Evolutionary conservation across 30 jellyfish, hydroid and myxozoan genomes (phyloP).

Genomic region (Nemopilema nomurai): DNA sequence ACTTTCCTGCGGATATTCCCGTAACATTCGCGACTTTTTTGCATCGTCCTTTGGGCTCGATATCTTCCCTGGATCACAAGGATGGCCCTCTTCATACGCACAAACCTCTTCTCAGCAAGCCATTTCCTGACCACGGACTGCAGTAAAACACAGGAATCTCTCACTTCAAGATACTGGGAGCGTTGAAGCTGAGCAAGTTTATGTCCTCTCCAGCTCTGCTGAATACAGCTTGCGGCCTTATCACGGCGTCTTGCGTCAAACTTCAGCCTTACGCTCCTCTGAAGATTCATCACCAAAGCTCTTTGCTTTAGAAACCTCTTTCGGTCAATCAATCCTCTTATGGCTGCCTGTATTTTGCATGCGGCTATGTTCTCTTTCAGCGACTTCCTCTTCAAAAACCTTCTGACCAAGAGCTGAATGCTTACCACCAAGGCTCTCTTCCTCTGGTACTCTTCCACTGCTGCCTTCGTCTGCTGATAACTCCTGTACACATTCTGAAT

Average conservation of each 20-base stretch:
- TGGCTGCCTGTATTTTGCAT: conserved; percentile 47
- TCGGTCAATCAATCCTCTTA: conserved; percentile 16
- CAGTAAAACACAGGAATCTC: conserved; percentile 31
- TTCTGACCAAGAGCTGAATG: conserved; percentile 41
- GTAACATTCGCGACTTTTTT: neutral
- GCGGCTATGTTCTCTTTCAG: conserved; percentile 49
- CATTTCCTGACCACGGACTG: conserved; percentile 41
- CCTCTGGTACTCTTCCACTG: conserved; percentile 5
- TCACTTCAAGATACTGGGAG: neutral
- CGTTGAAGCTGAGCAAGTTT: conserved; percentile 10
- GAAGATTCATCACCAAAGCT: conserved; percentile 13
- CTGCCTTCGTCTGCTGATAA: conserved; percentile 3
- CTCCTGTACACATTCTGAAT: conserved; percentile 46
- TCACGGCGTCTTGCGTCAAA: conserved; percentile 4
- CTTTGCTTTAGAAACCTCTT: conserved; percentile 7
- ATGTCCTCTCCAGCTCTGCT: conserved; percentile 45
- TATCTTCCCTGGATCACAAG: conserved; percentile 41
- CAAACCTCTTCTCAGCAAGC: neutral
- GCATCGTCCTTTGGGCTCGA: conserved; percentile 25
- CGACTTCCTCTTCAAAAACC: conserved; percentile 9
- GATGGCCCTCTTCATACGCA: conserved; percentile 17
- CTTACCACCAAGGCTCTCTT: conserved; percentile 16
- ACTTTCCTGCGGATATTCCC: neutral
- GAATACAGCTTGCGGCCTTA: conserved; percentile 43
- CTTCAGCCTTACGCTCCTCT: neutral